Evolutionary conservation across 2,113 vertebrate genomes (phyloP), one percentile per base, ranked within the genome.

Genomic region (Aptenodytes forsteri): DNA sequence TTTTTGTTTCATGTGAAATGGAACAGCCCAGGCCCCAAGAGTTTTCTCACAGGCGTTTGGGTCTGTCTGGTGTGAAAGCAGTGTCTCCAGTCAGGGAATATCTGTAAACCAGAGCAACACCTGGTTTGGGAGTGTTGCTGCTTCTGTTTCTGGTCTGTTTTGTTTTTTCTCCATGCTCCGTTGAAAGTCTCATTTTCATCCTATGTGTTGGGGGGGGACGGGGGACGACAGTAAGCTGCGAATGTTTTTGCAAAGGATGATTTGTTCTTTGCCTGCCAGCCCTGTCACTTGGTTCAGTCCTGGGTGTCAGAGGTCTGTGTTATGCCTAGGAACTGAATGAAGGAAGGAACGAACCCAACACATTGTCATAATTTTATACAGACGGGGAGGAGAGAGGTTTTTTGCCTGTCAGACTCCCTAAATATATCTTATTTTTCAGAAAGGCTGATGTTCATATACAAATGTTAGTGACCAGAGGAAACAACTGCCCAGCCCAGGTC

Each of bases 21-120:
- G 38, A 40, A 40, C 25, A 50, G n/a, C n/a, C 16, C 73, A 29
- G 11, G 25, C 25, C 23, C 23, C 5, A 4, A 3, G 34, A 23
- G 40, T 13, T 49, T 30, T 69, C 32, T 30, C 7, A 0, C 23
- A 17, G 73, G 16, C 1, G 1, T 26, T 21, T 2, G 7, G 15
- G 55, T 26, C 14, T 3, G 22, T 17, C 27, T 32, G 36, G 20
- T 0, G 4, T 10, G 17, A 47, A 23, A n/a, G 38, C 38, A n/a
- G 55, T 3, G 9, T 10, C n/a, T 62, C 16, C n/a, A 44, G 62
- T 4, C 18, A 4, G 38, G 73, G 21, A 25, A 1, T 2, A 13
- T 4, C 49, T 21, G 4, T 20, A 29, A 55, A 13, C 18, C 32
- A 44, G 32, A 34, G 47, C 65, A 47, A 1, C 0, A 2, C 22